Percentiles rank a stretch among this genome's conserved stretches.
phyloP scores from a whole-genome alignment of 2,797 vertebrate genomes.

The Sebastes diploproa region DNA sequence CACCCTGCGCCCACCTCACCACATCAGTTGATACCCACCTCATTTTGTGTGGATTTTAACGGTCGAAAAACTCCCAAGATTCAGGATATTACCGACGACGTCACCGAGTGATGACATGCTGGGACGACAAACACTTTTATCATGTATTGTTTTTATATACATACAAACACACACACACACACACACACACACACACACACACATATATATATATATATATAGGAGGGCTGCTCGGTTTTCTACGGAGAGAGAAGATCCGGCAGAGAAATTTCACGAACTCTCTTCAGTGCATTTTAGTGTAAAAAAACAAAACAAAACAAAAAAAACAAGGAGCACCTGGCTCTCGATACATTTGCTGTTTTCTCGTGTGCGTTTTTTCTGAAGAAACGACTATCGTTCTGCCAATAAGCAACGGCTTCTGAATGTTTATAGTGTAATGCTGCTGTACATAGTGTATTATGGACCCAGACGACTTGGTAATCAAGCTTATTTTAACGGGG shows the following conservation, averaged over 20 bases:
- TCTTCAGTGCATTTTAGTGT: conserved; percentile 90
- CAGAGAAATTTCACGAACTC: conserved; percentile 73
- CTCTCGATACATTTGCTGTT: conserved; percentile 91
- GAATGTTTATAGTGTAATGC: conserved; percentile 98
- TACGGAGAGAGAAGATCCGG: conserved; percentile 51
- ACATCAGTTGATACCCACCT: conserved; percentile 61
- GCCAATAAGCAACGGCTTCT: conserved; percentile 99
- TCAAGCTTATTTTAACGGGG: conserved; percentile 79
- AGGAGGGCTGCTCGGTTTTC: conserved; percentile 55
- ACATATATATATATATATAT: neutral
- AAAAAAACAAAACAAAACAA: conserved; percentile 73
- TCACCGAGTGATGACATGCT: conserved; percentile 20
- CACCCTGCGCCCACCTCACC: conserved; percentile 64
- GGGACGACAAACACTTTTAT: conserved; percentile 55
- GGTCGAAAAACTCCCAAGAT: conserved; percentile 24
- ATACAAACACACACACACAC: conserved; percentile 22
- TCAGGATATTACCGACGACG: conserved; percentile 42
- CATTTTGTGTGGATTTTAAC: conserved; percentile 54
- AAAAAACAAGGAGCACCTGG: conserved; percentile 79
- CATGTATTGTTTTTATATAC: conserved; percentile 71
- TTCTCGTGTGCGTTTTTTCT: conserved; percentile 82
- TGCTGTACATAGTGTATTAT: conserved; percentile 91
- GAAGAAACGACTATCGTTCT: conserved; percentile 93
- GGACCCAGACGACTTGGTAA: conserved; percentile 83
- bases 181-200: neutral